Conservation (phyloP, 2,888 invertebrate genomes). For the Dryobota labecula region DNA sequence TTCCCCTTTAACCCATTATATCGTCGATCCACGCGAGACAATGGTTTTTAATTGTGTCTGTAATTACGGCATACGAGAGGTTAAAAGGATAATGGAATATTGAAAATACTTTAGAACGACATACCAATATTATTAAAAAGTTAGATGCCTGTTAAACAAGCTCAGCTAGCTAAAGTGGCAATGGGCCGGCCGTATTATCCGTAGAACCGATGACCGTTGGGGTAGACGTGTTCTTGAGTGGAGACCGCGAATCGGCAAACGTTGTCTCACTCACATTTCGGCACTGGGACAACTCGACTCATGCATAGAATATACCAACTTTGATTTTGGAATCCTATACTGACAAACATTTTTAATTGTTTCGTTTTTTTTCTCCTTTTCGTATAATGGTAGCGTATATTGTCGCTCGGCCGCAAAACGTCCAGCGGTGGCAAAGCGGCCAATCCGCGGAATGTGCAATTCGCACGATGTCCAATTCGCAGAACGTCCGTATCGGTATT, state of each 20-base stretch:
- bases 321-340: not conserved
- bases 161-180: too few relatives aligned
- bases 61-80: too few relatives aligned
- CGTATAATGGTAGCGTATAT: not conserved
- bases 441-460: constrained; percentile 40
- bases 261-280: too few relatives aligned
- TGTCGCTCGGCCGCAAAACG: constrained; percentile 18
- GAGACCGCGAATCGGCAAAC: too few relatives aligned
- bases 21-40: too few relatives aligned
- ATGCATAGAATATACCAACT: not conserved
- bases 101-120: not conserved
- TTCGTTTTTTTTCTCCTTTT: constrained; percentile 3
- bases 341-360: constrained; percentile 20
- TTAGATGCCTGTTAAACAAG: too few relatives aligned
- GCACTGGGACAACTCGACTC: too few relatives aligned
- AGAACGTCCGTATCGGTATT: constrained; percentile 5
- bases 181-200: too few relatives aligned
- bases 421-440: constrained; percentile 18
- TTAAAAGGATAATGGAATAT: not conserved
- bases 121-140: not conserved
- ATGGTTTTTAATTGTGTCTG: too few relatives aligned
- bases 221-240: too few relatives aligned
- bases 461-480: constrained; percentile 36
- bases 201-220: too few relatives aligned
- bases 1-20: too few relatives aligned